Conservation (phyloP, 2,113 vertebrate genomes). For the Abramis brama region DNA sequence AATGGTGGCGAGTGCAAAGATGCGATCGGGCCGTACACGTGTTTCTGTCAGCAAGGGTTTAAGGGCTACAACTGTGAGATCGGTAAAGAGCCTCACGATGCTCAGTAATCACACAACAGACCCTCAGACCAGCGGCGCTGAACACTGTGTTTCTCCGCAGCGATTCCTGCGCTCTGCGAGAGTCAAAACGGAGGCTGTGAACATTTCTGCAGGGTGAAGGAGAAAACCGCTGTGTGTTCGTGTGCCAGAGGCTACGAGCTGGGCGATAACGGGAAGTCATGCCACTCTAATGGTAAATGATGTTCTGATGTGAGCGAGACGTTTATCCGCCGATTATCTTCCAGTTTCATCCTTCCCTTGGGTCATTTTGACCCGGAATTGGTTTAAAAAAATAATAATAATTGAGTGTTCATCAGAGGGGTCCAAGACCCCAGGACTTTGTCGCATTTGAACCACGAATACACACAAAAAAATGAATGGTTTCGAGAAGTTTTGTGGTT, state of each 20-base stretch:
- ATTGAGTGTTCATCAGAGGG: too few relatives aligned
- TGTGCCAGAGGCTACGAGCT: constrained; percentile 86
- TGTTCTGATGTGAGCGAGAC: not conserved
- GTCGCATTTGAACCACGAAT: too few relatives aligned
- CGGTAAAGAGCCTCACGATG: constrained; percentile 71
- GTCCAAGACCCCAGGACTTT: too few relatives aligned
- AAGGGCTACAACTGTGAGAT: constrained; percentile 89
- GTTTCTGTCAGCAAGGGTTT: constrained; percentile 79
- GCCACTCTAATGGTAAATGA: constrained; percentile 80
- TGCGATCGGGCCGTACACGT: constrained; percentile 77
- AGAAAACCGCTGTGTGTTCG: constrained; percentile 73
- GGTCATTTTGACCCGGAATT: too few relatives aligned
- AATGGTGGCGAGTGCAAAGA: constrained; percentile 84
- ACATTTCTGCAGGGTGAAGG: constrained; percentile 82
- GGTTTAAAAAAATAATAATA: too few relatives aligned
- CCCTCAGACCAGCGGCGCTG: not conserved
- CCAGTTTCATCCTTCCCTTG: not conserved
- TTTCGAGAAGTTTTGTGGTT: too few relatives aligned
- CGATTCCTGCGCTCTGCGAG: constrained; percentile 73
- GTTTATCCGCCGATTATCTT: not conserved
- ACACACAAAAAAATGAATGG: too few relatives aligned
- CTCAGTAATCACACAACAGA: not conserved
- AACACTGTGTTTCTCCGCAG: not conserved
- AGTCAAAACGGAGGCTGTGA: constrained; percentile 87
- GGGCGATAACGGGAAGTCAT: constrained; percentile 76